Conservation (phyloP, 2,113 vertebrate genomes). For the Campylomormyrus numenius region DNA sequence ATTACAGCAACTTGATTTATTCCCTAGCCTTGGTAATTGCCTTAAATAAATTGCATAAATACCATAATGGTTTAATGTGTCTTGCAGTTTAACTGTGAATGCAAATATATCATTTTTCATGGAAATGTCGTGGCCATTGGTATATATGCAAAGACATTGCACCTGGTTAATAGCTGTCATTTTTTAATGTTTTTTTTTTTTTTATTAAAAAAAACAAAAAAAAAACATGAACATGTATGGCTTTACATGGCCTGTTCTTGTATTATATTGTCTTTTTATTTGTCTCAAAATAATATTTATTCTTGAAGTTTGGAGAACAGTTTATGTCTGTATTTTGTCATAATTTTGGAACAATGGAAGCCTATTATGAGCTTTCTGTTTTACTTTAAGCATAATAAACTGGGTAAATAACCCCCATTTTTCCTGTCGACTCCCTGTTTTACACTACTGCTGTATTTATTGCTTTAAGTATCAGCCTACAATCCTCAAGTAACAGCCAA, state of each 20-base stretch:
- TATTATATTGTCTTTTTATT: background rate
- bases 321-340: background rate
- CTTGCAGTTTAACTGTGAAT: constrained; percentile 9
- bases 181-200: background rate
- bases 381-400: background rate
- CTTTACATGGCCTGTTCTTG: background rate
- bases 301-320: background rate
- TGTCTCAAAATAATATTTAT: background rate
- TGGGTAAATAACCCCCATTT: background rate
- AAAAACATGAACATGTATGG: background rate
- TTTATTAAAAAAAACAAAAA: background rate
- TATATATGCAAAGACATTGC: background rate
- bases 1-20: constrained; percentile 18
- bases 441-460: background rate
- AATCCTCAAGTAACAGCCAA: no score
- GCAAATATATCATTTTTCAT: constrained; percentile 17
- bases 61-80: constrained; percentile 5
- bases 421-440: background rate
- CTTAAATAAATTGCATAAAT: constrained; percentile 10
- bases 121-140: background rate
- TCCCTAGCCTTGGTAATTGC: background rate
- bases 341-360: background rate
- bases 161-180: background rate
- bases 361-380: background rate
- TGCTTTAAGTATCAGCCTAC: background rate